Evolutionary conservation across 2,888 invertebrate species (phyloP).

Genomic region (Cataglyphis rosenhaueri): DNA sequence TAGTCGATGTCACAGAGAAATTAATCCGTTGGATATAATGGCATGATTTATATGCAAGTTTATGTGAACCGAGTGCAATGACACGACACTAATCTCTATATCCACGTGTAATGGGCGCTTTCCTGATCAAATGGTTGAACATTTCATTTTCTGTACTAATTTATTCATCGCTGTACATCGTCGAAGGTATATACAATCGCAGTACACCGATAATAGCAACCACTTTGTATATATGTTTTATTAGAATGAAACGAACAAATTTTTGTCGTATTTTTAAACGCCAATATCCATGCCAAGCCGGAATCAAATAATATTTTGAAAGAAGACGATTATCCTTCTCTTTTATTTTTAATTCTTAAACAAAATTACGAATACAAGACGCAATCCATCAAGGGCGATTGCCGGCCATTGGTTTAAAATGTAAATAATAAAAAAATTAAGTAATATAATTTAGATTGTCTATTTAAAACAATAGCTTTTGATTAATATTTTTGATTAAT

Average conservation of each 20-base stretch:
- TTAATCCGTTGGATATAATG: slow-evolving; percentile 43
- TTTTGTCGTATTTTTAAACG: background rate
- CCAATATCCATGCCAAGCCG: background rate
- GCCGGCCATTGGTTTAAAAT: background rate
- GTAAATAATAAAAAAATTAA: background rate
- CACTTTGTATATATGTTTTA: background rate
- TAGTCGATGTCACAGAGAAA: slow-evolving; percentile 26
- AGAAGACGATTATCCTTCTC: background rate
- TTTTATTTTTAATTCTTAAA: background rate
- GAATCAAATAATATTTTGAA: background rate
- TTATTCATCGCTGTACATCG: slow-evolving; percentile 27
- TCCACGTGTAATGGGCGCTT: background rate
- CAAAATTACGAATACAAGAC: background rate
- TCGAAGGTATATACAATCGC: background rate
- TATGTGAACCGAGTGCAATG: slow-evolving; percentile 30
- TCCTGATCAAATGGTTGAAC: slow-evolving; percentile 31
- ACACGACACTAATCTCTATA: slow-evolving; percentile 26
- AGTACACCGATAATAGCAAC: slow-evolving; percentile 12
- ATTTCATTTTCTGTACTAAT: slow-evolving; percentile 45
- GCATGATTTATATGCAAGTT: slow-evolving; percentile 44
- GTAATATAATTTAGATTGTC: background rate
- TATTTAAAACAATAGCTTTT: background rate
- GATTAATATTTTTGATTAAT: too few species aligned
- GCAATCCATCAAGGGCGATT: background rate
- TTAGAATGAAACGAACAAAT: background rate